Percentiles rank a stretch among this genome's conserved stretches.
phyloP scores from a whole-genome alignment of 2,888 invertebrate species.

The Orgyia antiqua region DNA sequence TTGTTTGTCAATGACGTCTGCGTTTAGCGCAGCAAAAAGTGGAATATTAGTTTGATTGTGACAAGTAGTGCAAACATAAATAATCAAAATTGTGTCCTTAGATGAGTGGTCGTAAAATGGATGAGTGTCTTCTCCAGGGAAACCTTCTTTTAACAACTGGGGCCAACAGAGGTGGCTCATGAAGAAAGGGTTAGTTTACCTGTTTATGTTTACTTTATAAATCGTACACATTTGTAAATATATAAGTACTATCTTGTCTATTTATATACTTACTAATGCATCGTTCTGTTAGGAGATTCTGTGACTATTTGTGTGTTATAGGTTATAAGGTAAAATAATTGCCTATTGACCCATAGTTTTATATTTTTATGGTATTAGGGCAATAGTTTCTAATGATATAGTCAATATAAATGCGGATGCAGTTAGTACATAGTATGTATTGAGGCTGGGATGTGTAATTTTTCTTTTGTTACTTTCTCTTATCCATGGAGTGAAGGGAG shows the following conservation, averaged over 20 bases:
- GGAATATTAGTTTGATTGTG: slow-evolving; percentile 75
- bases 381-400: slow-evolving; percentile 16
- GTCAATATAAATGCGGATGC: slow-evolving; percentile 34
- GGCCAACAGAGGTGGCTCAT: slow-evolving; percentile 74
- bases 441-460: slow-evolving; percentile 63
- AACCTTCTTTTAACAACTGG: slow-evolving; percentile 66
- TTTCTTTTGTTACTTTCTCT: slow-evolving; percentile 78
- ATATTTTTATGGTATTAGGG: slow-evolving; percentile 17
- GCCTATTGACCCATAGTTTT: slow-evolving; percentile 40
- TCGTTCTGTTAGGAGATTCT: slow-evolving; percentile 33
- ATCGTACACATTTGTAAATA: slow-evolving; percentile 28
- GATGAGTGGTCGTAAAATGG: slow-evolving; percentile 72
- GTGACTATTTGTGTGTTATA: slow-evolving; percentile 33
- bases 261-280: slow-evolving; percentile 36
- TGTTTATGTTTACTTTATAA: slow-evolving; percentile 63
- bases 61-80: slow-evolving; percentile 73
- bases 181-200: slow-evolving; percentile 76
- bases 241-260: slow-evolving; percentile 33
- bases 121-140: slow-evolving; percentile 67
- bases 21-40: slow-evolving; percentile 77
- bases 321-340: slow-evolving; percentile 51
- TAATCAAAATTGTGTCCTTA: slow-evolving; percentile 64
- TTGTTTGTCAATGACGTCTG: slow-evolving; percentile 79
- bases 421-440: slow-evolving; percentile 36
- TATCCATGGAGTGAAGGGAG: slow-evolving; percentile 72